Evolutionary conservation across 2,888 invertebrate species (phyloP), one percentile per base, ranked within the genome.

Genomic region (Drosophila conformis): DNA sequence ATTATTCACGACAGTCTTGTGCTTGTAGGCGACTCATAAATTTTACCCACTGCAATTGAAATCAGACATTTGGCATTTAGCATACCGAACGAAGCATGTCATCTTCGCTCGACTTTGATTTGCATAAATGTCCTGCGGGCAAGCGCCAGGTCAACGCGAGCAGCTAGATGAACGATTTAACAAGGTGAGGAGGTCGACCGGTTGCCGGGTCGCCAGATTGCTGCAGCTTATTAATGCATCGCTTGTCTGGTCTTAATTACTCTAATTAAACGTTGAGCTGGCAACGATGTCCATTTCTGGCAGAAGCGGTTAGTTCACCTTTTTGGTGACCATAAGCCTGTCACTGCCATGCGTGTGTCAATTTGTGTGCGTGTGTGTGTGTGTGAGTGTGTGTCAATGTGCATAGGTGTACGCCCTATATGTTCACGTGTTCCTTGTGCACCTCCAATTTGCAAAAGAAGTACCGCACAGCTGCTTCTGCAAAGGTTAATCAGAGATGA

Each of bases 161-260:
- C 27, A 29, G n/a, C n/a, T 27, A 21, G n/a, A n/a, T n/a, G 15
- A 27, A n/a, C 54, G 58, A 46, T 38, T 62, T 56, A 46, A 15
- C 58, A 64, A 64, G 53, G 51, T 63, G 57, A 53, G 27, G 33
- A 56, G 57, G 61, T 51, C 54, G 51, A 10, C 33, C n/a, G 53
- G 46, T 58, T 75, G 62, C 68, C 40, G 27, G 59, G 53, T 63
- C 48, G 53, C 60, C 68, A 52, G 60, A 18, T 40, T 51, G 61
- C 59, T 78, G 68, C 71, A 75, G 87, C 78, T 81, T 83, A 83
- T 83, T 81, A 86, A 81, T 83, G 81, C 83, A 73, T 54, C 75
- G 70, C 51, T 78, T 69, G 80, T 64, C 81, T 42, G 63, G 69
- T 40, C 75, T 86, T 83, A 86, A 83, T 86, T 83, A 80, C 80